phyloP scores from a whole-genome alignment of 2,113 vertebrate genomes.

The Micronycteris hirsuta region DNA sequence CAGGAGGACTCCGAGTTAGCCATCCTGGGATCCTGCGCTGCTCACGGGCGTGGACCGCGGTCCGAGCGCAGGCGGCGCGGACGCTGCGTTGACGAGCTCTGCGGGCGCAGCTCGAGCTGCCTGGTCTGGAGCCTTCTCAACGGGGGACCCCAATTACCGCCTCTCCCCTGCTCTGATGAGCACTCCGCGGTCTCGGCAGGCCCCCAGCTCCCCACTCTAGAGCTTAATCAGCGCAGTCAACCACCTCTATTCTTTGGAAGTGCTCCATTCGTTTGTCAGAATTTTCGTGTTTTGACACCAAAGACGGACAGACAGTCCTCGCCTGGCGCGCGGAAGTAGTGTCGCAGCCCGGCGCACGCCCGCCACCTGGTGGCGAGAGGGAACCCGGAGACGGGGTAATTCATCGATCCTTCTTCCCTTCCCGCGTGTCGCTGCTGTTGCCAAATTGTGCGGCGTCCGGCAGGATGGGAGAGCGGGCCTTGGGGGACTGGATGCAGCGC shows the following conservation, averaged over 20 bases:
- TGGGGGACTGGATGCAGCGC: neutral
- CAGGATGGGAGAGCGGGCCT: rapidly evolving
- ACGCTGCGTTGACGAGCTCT: conserved; percentile 42
- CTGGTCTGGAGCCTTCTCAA: neutral
- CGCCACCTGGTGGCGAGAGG: conserved; percentile 55
- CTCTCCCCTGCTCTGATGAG: neutral
- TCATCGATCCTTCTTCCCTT: neutral
- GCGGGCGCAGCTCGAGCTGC: neutral
- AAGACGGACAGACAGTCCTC: neutral
- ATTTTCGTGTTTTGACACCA: neutral
- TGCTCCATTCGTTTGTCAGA: neutral
- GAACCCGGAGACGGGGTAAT: neutral
- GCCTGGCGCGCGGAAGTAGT: rapidly evolving
- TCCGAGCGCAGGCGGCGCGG: neutral
- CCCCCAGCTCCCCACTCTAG: neutral
- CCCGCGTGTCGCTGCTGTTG: neutral
- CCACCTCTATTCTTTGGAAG: neutral
- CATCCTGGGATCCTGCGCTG: neutral
- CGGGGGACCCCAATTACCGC: conserved; percentile 46
- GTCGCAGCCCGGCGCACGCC: neutral
- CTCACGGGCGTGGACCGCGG: neutral
- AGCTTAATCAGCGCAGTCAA: conserved; percentile 27
- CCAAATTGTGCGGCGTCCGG: neutral
- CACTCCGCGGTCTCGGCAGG: neutral
- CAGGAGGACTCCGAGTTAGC: neutral